phyloP scores from a whole-genome alignment of 1,140 invertebrate species.

The Platyscapa corneri region DNA sequence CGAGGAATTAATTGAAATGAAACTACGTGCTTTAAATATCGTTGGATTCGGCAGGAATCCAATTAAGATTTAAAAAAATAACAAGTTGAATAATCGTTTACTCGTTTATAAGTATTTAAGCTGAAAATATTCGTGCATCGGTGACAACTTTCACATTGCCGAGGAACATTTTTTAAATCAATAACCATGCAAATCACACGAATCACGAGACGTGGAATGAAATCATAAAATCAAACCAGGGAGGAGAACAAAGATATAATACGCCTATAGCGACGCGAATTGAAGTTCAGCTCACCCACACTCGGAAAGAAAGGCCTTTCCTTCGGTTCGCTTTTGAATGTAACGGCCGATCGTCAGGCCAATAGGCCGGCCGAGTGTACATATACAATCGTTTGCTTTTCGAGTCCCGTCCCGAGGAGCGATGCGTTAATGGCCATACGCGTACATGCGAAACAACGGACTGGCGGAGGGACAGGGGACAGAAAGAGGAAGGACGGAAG shows the following conservation, averaged over 20 bases:
- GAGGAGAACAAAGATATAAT: conserved; percentile 4
- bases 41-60: background rate
- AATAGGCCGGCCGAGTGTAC: background rate
- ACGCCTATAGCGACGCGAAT: background rate
- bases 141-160: background rate
- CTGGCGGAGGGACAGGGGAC: background rate
- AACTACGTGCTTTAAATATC: background rate
- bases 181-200: conserved; percentile 7
- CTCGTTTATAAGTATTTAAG: no score
- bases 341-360: conserved; percentile 9
- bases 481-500: background rate
- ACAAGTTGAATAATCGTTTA: no score
- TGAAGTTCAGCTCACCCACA: conserved; percentile 17
- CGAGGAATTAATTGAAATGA: no score
- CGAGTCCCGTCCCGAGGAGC: conserved; percentile 11
- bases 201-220: conserved; percentile 22
- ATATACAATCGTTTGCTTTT: conserved; percentile 8
- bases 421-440: background rate
- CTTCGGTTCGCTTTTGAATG: background rate
- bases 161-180: background rate
- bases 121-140: background rate
- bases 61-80: background rate
- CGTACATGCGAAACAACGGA: background rate
- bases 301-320: background rate
- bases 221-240: conserved; percentile 19